A percentile compares a stretch with the other conserved stretches of the same genome.
phyloP scores from a whole-genome alignment of 2,888 invertebrate species.

The Caenorhabditis afra region DNA sequence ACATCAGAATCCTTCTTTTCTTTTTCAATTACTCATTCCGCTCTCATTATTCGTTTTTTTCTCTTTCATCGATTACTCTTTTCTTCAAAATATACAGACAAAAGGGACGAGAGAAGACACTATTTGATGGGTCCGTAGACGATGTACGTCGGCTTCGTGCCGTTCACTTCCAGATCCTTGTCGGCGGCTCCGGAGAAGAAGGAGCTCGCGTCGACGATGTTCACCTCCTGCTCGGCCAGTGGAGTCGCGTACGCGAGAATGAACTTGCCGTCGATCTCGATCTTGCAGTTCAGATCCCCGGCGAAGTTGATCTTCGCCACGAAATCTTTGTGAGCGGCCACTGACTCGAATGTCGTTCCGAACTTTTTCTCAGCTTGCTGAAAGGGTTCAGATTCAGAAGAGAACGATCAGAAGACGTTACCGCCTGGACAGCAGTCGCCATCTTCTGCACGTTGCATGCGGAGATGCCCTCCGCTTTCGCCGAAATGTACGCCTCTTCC shows the following conservation, averaged over 20 bases:
- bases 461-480: slow-evolving; percentile 66
- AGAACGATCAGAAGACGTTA: slow-evolving; percentile 1
- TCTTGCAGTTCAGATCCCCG: slow-evolving; percentile 72
- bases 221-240: slow-evolving; percentile 62
- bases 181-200: slow-evolving; percentile 70
- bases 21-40: slow-evolving; percentile 1
- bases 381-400: not conserved
- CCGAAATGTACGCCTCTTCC: slow-evolving; percentile 64
- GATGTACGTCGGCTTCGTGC: slow-evolving; percentile 72
- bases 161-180: slow-evolving; percentile 63
- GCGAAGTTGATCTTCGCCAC: slow-evolving; percentile 72
- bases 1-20: not conserved
- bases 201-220: slow-evolving; percentile 69
- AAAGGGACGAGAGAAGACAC: not conserved
- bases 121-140: slow-evolving; percentile 71
- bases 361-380: slow-evolving; percentile 70
- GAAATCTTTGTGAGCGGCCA: slow-evolving; percentile 71
- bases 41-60: not conserved
- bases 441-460: slow-evolving; percentile 73
- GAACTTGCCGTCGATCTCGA: slow-evolving; percentile 72
- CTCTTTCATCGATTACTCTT: slow-evolving; percentile 16
- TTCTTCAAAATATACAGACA: not conserved
- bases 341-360: slow-evolving; percentile 67
- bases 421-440: slow-evolving; percentile 70
- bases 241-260: slow-evolving; percentile 72